Conservation (phyloP, 2,113 vertebrate species). For the Petroica traversi region DNA sequence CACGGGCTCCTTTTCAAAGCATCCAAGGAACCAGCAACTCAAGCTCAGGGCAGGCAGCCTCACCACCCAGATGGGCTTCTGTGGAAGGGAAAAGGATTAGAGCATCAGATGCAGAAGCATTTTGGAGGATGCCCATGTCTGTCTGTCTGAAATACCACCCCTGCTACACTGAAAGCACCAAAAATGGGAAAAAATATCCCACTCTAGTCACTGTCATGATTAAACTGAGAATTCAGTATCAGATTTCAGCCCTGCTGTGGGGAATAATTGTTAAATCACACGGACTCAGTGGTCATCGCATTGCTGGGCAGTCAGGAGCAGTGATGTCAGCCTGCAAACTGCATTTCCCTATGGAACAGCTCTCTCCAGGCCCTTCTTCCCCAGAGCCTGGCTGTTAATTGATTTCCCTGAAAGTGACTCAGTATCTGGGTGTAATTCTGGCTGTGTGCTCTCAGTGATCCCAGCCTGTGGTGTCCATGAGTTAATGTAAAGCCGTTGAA, state of each 20-base stretch:
- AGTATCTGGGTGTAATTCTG: not conserved
- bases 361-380: not conserved
- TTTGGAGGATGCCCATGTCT: fast-evolving
- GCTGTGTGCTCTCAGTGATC: fast-evolving
- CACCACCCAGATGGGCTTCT: not conserved
- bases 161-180: not conserved
- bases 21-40: not conserved
- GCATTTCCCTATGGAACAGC: not conserved
- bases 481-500: not conserved
- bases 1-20: not conserved
- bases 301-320: fast-evolving
- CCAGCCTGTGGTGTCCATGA: fast-evolving
- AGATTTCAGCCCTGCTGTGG: not conserved
- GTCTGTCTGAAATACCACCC: not conserved
- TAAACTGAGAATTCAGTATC: not conserved
- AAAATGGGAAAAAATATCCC: not conserved
- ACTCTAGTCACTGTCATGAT: not conserved
- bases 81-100: not conserved
- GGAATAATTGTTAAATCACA: not conserved
- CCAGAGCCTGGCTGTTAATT: not conserved
- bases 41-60: not conserved
- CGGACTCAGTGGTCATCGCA: fast-evolving
- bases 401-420: not conserved
- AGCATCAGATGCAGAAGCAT: not conserved
- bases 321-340: not conserved